These are phyloP conservation scores for Habrosyne pyritoides DNA, from an alignment of 2,888 invertebrate species.

Conservation along the genomic window DNA sequence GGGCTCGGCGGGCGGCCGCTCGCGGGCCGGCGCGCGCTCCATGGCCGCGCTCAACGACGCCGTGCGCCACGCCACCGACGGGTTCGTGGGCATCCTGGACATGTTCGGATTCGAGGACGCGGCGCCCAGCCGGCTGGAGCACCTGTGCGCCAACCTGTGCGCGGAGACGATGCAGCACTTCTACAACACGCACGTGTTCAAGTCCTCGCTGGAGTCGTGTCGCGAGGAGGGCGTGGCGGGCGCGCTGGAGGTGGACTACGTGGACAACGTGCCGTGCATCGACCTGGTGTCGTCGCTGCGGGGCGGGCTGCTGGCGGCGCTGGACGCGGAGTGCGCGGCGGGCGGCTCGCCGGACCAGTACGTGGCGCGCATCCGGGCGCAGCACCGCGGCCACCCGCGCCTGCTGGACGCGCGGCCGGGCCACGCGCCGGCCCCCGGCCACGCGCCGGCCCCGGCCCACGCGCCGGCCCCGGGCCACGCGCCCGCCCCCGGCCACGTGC, in stretches of 20 bases:
- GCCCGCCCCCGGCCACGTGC: too few relatives aligned
- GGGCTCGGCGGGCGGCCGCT: slow-evolving; percentile 89
- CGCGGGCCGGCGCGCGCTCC: slow-evolving; percentile 91
- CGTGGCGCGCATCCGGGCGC: slow-evolving; percentile 52
- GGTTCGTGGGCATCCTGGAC: slow-evolving; percentile 97
- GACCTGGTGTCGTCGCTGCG: slow-evolving; percentile 96
- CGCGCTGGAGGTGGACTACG: slow-evolving; percentile 96
- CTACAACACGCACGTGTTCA: slow-evolving; percentile 98
- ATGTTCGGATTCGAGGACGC: slow-evolving; percentile 99
- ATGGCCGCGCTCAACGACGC: slow-evolving; percentile 97
- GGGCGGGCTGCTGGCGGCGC: slow-evolving; percentile 94
- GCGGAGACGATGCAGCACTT: slow-evolving; percentile 99
- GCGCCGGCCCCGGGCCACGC: too few relatives aligned
- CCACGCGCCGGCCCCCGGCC: too few relatives aligned
- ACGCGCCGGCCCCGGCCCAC: too few relatives aligned
- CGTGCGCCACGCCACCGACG: slow-evolving; percentile 95
- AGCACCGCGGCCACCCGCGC: slow-evolving; percentile 89
- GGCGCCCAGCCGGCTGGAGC: slow-evolving; percentile 94
- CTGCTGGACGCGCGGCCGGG: slow-evolving; percentile 91
- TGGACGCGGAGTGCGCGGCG: slow-evolving; percentile 96
- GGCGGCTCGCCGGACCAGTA: slow-evolving; percentile 86
- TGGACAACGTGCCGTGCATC: slow-evolving; percentile 97
- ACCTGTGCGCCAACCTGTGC: slow-evolving; percentile 96
- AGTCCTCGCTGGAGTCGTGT: slow-evolving; percentile 96
- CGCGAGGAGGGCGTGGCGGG: slow-evolving; percentile 95